Conservation (phyloP, 2,888 invertebrate species). For the Idaea dimidiata region DNA sequence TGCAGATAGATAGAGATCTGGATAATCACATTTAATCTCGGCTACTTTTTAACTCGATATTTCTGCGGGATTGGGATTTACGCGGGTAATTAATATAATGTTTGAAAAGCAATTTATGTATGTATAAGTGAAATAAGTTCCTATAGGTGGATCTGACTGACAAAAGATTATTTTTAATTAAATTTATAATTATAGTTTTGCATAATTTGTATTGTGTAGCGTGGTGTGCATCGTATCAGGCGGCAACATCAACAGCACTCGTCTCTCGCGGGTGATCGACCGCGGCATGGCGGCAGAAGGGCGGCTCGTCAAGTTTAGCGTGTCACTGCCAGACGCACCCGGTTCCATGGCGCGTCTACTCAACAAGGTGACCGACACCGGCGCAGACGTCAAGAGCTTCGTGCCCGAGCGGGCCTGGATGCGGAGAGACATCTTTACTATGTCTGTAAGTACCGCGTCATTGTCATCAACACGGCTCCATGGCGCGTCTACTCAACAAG, state of each 20-base stretch:
- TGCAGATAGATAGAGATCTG: too few species aligned
- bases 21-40: too few species aligned
- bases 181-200: too few species aligned
- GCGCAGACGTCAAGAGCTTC: slow-evolving; percentile 93
- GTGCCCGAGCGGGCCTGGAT: slow-evolving; percentile 96
- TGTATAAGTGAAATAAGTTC: background rate
- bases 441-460: slow-evolving; percentile 37
- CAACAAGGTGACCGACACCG: slow-evolving; percentile 83
- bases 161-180: too few species aligned
- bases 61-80: too few species aligned
- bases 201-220: slow-evolving; percentile 67
- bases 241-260: slow-evolving; percentile 93
- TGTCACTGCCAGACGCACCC: slow-evolving; percentile 87
- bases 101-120: too few species aligned
- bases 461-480: slow-evolving; percentile 87
- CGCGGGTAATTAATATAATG: too few species aligned
- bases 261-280: slow-evolving; percentile 90
- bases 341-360: slow-evolving; percentile 92
- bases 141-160: too few species aligned
- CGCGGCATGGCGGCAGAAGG: slow-evolving; percentile 92
- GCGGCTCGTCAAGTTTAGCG: slow-evolving; percentile 69
- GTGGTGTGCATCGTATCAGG: slow-evolving; percentile 90
- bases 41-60: too few species aligned
- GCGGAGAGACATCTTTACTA: slow-evolving; percentile 86
- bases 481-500: slow-evolving; percentile 87